These are phyloP conservation scores for Eulemur rubriventer DNA, from an alignment of 2,797 vertebrate genomes.

Conservation along the genomic window DNA sequence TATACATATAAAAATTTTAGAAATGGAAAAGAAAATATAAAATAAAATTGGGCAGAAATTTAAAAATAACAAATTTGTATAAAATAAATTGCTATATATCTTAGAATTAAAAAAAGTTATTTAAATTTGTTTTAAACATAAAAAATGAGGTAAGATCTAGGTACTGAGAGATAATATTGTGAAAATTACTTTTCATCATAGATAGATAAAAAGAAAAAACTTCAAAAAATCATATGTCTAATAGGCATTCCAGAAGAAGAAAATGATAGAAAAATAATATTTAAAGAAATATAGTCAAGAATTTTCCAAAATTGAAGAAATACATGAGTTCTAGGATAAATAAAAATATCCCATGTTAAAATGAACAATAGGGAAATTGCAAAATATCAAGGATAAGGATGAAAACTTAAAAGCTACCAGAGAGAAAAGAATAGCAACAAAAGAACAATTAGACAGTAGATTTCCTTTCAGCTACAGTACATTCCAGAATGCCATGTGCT, in stretches of 20 bases:
- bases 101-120: not conserved
- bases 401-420: not conserved
- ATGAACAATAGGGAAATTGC: not conserved
- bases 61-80: not conserved
- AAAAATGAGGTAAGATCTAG: not conserved
- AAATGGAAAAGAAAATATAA: not conserved
- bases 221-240: not conserved
- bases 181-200: not conserved
- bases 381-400: not conserved
- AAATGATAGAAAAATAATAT: not conserved
- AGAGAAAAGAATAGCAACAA: not conserved
- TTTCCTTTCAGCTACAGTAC: not conserved
- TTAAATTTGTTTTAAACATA: not conserved
- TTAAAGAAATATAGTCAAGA: not conserved
- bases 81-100: not conserved
- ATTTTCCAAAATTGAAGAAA: slow-evolving; percentile 24
- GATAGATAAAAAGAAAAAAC: not conserved
- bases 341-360: not conserved
- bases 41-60: not conserved
- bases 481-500: not conserved
- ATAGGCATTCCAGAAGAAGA: not conserved
- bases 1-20: not conserved
- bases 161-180: not conserved
- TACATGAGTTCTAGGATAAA: not conserved
- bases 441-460: not conserved